Conservation (phyloP, 2,888 invertebrate species). For the Papilio protenor region DNA sequence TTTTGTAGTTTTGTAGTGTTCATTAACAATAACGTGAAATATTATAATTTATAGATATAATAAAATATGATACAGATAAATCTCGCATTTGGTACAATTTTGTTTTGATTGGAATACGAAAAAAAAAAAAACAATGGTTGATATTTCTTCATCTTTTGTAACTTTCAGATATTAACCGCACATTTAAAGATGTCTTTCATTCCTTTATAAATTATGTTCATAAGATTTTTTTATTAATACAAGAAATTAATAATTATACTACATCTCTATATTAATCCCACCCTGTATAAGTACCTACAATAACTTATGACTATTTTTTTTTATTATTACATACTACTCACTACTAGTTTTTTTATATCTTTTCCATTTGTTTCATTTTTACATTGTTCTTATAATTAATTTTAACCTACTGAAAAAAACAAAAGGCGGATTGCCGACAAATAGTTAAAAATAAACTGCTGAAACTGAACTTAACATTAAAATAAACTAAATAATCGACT, state of each 20-base stretch:
- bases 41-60: no score
- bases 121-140: background rate
- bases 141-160: background rate
- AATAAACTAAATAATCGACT: constrained; percentile 52
- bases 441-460: constrained; percentile 44
- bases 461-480: constrained; percentile 32
- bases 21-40: no score
- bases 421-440: constrained; percentile 70
- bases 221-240: background rate
- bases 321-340: background rate
- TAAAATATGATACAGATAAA: background rate
- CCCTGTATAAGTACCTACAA: background rate
- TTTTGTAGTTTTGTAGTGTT: no score
- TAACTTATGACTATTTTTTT: background rate
- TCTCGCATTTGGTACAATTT: background rate
- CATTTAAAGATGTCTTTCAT: background rate
- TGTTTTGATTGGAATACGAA: background rate
- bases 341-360: constrained; percentile 4
- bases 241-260: background rate
- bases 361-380: constrained; percentile 5
- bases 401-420: constrained; percentile 40
- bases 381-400: constrained; percentile 1
- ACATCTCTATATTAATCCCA: background rate
- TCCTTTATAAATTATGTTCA: background rate
- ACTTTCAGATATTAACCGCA: no score